Evolutionary conservation across 2,888 invertebrate genomes (phyloP), one percentile per base, ranked within the genome.

Genomic region (Rambutsinella grinnellia): DNA sequence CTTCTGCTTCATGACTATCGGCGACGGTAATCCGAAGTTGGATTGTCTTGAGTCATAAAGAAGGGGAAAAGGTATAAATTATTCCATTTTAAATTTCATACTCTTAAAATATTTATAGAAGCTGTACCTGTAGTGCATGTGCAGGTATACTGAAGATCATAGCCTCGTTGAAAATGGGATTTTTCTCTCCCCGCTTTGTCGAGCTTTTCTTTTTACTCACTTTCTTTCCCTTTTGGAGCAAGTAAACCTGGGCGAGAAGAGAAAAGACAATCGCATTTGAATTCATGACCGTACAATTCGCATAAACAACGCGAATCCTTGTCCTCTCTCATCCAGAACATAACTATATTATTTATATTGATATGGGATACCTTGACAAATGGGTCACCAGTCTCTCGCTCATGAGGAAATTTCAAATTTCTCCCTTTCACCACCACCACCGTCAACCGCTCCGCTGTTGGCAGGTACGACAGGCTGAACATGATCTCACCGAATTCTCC

Each of bases 101-200:
- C 46, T 15, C 46, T 13, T 44, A 44, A 44, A 44, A 13, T 44
- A 13, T 13, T 15, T 13, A 44, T 44, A 44, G 15, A 44, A 15
- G 24, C 82, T 84, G 85, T 86, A 91, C 92, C 88, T 91, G 90
- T 84, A 92, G 86, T 67, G 91, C 89, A 84, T 92, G 90, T 19
- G 92, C 90, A 80, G 94, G 93, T 70, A 94, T 92, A 84, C 91
- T 93, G 87, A 94, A 94, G 84, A 93, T 94, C 90, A 94, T 93
- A 19, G 93, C 92, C 87, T 94, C 94, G 86, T 94, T 94, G 86
- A 93, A 94, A 81, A 93, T 93, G 0, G 93, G 93, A 85, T 91
- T 91, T 66, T 90, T 89, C 84, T 94, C 93, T 46, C 91, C 91
- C 81, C 90, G 90, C 85, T 94, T 94, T 15, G 91, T 89, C 17